Conservation (phyloP, 2,888 invertebrate genomes). For the Monochamus alternatus region DNA sequence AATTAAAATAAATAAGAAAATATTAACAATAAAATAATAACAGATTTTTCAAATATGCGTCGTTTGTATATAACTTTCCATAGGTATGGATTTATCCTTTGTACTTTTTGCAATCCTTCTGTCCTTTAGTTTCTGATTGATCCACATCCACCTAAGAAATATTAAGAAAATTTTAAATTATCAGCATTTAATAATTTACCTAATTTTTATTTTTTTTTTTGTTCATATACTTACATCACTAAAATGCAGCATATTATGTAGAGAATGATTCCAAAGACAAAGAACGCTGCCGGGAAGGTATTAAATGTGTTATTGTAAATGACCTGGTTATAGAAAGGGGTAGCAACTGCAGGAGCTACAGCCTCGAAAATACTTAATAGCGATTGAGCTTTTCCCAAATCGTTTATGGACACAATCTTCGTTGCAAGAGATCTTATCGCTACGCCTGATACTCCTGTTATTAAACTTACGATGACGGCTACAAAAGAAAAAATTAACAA, state of each 20-base stretch:
- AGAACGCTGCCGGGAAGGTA: slow-evolving; percentile 74
- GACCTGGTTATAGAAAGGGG: slow-evolving; percentile 73
- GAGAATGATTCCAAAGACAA: slow-evolving; percentile 71
- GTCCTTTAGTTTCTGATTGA: slow-evolving; percentile 42
- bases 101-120: slow-evolving; percentile 24
- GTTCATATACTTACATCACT: slow-evolving; percentile 57
- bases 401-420: slow-evolving; percentile 67
- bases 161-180: neutral
- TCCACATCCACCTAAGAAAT: slow-evolving; percentile 52
- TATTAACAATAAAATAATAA: neutral
- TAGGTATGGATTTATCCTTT: slow-evolving; percentile 47
- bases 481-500: slow-evolving; percentile 33
- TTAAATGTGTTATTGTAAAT: slow-evolving; percentile 73
- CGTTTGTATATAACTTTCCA: slow-evolving; percentile 50
- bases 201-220: too few relatives aligned
- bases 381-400: slow-evolving; percentile 71
- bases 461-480: slow-evolving; percentile 64
- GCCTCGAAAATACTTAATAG: slow-evolving; percentile 77
- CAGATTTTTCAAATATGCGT: slow-evolving; percentile 51
- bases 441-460: slow-evolving; percentile 65
- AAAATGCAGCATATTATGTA: slow-evolving; percentile 53
- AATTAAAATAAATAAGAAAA: neutral
- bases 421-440: slow-evolving; percentile 68
- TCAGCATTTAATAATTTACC: too few relatives aligned
- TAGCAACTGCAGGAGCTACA: slow-evolving; percentile 73